Evolutionary conservation across 2,888 invertebrate genomes (phyloP).

Genomic region (Euphydryas editha): DNA sequence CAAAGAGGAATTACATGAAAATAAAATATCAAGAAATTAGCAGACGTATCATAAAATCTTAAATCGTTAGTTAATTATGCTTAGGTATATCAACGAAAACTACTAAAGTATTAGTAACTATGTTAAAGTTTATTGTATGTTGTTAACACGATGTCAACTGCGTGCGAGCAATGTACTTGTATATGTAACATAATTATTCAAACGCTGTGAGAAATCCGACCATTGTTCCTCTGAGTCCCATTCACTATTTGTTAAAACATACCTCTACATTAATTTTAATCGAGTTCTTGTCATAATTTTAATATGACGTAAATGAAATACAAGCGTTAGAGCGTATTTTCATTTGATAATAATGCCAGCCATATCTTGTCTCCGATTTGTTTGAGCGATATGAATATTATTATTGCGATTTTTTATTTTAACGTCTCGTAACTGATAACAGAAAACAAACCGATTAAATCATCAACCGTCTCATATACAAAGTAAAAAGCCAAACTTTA

Average conservation of each 20-base stretch:
- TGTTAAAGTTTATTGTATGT: background rate
- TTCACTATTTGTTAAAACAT: constrained; percentile 29
- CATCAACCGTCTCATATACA: too few species aligned
- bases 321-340: constrained; percentile 8
- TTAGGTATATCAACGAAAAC: background rate
- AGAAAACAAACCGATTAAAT: too few species aligned
- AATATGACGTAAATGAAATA: constrained; percentile 2
- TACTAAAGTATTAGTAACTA: background rate
- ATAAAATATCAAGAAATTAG: background rate
- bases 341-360: constrained; percentile 10
- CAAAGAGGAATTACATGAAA: background rate
- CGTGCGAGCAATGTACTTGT: constrained; percentile 13
- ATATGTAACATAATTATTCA: constrained; percentile 31
- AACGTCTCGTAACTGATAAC: too few species aligned
- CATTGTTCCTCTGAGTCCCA: constrained; percentile 28
- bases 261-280: constrained; percentile 17
- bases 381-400: too few species aligned
- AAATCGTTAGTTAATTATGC: background rate
- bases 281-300: constrained; percentile 19
- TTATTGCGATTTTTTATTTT: too few species aligned
- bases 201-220: constrained; percentile 24
- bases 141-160: constrained; percentile 19
- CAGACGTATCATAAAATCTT: background rate
- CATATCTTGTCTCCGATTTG: too few species aligned
- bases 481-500: too few species aligned